Base-by-base conservation (phyloP, 2,797 vertebrate genomes). In the Sylvilagus floridanus region DNA sequence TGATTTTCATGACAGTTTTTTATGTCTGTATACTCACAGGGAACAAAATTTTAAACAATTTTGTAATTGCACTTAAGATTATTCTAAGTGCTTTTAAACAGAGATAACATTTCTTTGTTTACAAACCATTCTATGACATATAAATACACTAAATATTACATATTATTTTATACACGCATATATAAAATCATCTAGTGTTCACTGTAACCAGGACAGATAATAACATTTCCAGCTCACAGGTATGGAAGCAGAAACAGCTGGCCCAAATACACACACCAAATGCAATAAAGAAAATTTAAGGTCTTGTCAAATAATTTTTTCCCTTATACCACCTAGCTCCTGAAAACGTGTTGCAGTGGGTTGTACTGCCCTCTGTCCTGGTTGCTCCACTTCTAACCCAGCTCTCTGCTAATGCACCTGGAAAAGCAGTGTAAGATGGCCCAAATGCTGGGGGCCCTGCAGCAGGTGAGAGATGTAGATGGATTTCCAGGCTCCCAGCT, bases 51-150 rank as follows among this genome's bases (percentile, higher is more conserved):
- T 60, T 57, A 90, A 84, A 21, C 16, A 90, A 54, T 78, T 83
- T 83, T 75, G 73, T 0, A 83, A 76, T 24, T 42, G 16, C 22
- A 86, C 35, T 54, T 92, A n/a, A 79, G 5, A 94, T 81, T 66
- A 75, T 57, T 84, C 42, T 90, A 66, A 90, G 12, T 84, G 63
- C 8, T 78, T 57, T 95, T 87, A 86, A 90, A 66, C 17, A 54
- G 35, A 85, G 16, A 94, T 42, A 66, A 93, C 62, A 57, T 5
- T 63, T 85, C 19, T 32, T 77, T 76, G 60, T 24, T 89, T 84
- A 79, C 6, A 89, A 88, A 62, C 4, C 28, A 94, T 57, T 52
- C 7, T 19, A 66, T 24, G 87, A 82, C 50, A 54, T 0, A 60
- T 28, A 21, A 35, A 37, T 84, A n/a, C 30, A 73, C 52, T 84